These are phyloP conservation scores for Nephrocerus scutellatus DNA, from an alignment of 2,888 invertebrate genomes.

Conservation along the genomic window DNA sequence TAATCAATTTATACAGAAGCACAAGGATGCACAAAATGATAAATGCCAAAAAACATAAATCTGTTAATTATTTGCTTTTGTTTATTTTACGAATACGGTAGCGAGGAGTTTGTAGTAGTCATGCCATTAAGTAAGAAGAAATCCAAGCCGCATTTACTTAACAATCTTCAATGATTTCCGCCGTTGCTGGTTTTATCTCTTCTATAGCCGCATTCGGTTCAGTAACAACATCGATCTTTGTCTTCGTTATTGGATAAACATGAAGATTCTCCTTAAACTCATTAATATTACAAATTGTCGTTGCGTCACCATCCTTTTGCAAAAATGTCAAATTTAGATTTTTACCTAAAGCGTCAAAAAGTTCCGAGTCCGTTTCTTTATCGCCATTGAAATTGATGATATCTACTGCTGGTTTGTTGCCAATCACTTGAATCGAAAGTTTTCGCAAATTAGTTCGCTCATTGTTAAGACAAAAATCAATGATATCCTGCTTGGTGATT, in stretches of 20 bases:
- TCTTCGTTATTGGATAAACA: conserved; percentile 37
- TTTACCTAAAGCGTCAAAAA: conserved; percentile 32
- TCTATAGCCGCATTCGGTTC: neutral
- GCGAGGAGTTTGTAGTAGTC: neutral
- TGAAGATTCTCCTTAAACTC: conserved; percentile 38
- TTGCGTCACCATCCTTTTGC: conserved; percentile 32
- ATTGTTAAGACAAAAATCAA: conserved; percentile 37
- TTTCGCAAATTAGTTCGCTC: conserved; percentile 40
- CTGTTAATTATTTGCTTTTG: conserved; percentile 1
- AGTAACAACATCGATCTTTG: conserved; percentile 21
- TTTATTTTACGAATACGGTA: conserved; percentile 2
- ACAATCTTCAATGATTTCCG: conserved; percentile 30
- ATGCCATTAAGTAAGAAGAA: no score
- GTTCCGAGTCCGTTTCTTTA: conserved; percentile 22
- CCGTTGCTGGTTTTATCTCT: conserved; percentile 6
- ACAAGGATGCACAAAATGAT: conserved; percentile 29
- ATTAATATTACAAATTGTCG: conserved; percentile 34
- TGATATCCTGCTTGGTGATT: conserved; percentile 35
- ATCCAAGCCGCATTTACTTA: no score
- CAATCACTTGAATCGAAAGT: conserved; percentile 43
- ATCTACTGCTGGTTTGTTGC: conserved; percentile 21
- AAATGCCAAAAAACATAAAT: conserved; percentile 17
- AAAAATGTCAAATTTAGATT: conserved; percentile 33
- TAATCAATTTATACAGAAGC: conserved; percentile 37
- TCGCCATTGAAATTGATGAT: conserved; percentile 6